These are phyloP conservation scores for Nycteola revayana DNA, from an alignment of 2,888 invertebrate genomes.

Conservation along the genomic window DNA sequence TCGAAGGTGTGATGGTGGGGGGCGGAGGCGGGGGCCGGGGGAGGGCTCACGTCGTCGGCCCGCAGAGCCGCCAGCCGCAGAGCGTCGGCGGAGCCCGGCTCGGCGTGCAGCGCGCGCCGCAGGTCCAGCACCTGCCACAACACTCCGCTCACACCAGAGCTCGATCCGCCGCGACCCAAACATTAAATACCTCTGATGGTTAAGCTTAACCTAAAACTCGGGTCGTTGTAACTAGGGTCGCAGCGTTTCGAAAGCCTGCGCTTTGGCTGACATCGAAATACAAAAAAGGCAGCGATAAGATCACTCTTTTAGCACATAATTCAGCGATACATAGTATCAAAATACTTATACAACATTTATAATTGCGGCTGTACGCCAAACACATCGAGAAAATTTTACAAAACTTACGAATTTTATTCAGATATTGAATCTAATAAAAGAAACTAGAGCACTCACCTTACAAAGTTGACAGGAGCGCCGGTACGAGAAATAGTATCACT, in stretches of 20 bases:
- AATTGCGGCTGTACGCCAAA: no score
- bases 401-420: no score
- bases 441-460: constrained; percentile 66
- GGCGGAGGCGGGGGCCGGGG: constrained; percentile 56
- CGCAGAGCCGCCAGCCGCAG: constrained; percentile 79
- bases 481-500: constrained; percentile 54
- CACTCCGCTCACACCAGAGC: constrained; percentile 36
- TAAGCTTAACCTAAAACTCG: no score
- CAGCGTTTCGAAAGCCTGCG: neutral
- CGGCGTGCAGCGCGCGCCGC: constrained; percentile 90
- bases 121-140: constrained; percentile 89
- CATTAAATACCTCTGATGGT: no score
- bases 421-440: constrained; percentile 12
- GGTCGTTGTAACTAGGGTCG: no score
- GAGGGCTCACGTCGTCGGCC: constrained; percentile 75
- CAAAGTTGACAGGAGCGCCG: constrained; percentile 38
- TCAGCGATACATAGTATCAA: no score
- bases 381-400: no score
- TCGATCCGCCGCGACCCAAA: no score
- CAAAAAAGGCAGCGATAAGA: no score
- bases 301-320: no score
- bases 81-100: constrained; percentile 82
- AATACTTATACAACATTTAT: no score
- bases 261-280: constrained; percentile 8
- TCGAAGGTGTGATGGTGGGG: constrained; percentile 79